phyloP scores from a whole-genome alignment of 2,888 invertebrate genomes.

The Dolichomitus sp. region DNA sequence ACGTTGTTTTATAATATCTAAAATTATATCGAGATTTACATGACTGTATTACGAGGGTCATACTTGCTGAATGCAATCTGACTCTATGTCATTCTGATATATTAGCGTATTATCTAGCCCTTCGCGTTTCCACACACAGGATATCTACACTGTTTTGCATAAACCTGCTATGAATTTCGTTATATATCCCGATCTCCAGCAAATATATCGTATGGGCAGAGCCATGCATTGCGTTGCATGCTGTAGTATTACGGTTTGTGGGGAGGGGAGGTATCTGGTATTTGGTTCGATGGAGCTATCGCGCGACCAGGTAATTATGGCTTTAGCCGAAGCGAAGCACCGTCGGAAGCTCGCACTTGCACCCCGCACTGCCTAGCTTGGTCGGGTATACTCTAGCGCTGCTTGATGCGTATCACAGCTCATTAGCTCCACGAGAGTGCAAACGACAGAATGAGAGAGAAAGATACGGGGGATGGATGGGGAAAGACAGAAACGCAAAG shows the following conservation, averaged over 20 bases:
- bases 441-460: slow-evolving; percentile 78
- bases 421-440: slow-evolving; percentile 84
- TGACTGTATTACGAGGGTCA: slow-evolving; percentile 8
- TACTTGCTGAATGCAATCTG: slow-evolving; percentile 41
- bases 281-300: slow-evolving; percentile 65
- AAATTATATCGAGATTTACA: slow-evolving; percentile 24
- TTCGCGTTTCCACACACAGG: slow-evolving; percentile 27
- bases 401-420: slow-evolving; percentile 85
- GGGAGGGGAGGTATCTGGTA: slow-evolving; percentile 63
- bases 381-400: slow-evolving; percentile 70
- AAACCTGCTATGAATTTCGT: slow-evolving; percentile 62
- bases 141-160: slow-evolving; percentile 58
- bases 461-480: slow-evolving; percentile 44
- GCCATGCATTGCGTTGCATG: slow-evolving; percentile 31
- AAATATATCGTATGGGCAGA: slow-evolving; percentile 21
- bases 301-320: slow-evolving; percentile 67
- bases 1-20: slow-evolving; percentile 1
- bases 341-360: slow-evolving; percentile 72
- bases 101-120: slow-evolving; percentile 47
- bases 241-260: slow-evolving; percentile 43
- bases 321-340: slow-evolving; percentile 68
- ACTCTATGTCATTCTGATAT: slow-evolving; percentile 36
- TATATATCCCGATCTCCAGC: slow-evolving; percentile 31
- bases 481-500: slow-evolving; percentile 53
- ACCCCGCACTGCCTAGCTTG: slow-evolving; percentile 36